A percentile compares a stretch with the other conserved stretches of the same genome.
phyloP scores from a whole-genome alignment of 2,113 vertebrate species.

The Empidonax traillii region DNA sequence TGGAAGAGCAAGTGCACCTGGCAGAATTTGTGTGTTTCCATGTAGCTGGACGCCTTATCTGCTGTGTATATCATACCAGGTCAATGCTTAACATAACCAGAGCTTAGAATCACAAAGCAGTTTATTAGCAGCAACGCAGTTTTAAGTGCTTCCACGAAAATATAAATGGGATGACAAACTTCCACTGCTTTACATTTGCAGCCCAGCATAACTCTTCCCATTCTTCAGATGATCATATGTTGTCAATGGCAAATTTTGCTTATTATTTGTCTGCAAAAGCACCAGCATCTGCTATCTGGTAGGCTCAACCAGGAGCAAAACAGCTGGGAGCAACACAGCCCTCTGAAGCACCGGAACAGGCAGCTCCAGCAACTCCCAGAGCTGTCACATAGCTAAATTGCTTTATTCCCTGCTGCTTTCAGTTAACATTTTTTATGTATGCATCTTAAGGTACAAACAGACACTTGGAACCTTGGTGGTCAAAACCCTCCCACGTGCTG shows the following conservation, averaged over 20 bases:
- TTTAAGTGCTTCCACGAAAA: not conserved
- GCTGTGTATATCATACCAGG: not conserved
- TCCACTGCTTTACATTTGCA: not conserved
- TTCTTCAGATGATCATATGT: not conserved
- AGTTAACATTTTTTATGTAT: not conserved
- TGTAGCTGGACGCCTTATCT: not conserved
- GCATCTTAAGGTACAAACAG: not conserved
- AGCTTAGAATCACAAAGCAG: not conserved
- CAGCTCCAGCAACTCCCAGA: not conserved
- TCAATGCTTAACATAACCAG: not conserved
- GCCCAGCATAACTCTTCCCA: not conserved
- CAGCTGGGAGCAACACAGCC: not conserved
- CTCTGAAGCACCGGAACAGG: not conserved
- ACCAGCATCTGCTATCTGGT: not conserved
- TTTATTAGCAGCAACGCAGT: not conserved
- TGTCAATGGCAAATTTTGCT: not conserved
- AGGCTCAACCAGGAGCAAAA: not conserved
- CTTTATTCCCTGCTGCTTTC: not conserved
- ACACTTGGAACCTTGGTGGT: not conserved
- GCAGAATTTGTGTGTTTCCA: not conserved
- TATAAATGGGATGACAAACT: not conserved
- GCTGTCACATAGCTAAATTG: not conserved
- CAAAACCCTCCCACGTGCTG: not conserved
- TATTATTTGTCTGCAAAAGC: not conserved
- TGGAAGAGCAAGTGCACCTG: not conserved